Base-by-base conservation (phyloP, 1,140 invertebrate species). In the Battus philenor region DNA sequence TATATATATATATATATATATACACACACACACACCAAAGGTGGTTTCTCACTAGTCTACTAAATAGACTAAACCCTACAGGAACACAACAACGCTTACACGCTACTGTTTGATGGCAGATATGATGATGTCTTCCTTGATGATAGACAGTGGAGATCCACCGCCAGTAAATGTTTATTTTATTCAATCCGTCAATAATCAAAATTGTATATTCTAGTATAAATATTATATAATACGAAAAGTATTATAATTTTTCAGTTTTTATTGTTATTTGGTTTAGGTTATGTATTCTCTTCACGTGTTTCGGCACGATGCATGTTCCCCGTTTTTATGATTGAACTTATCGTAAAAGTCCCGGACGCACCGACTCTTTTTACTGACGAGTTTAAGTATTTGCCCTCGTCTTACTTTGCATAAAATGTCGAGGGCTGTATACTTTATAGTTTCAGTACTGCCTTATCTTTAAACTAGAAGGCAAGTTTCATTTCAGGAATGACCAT, bases 301-400 rank as follows among this genome's bases (percentile, higher is more conserved):
- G 2, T 15, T 36, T 11, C 11, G 36, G 7, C 9, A 13, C 26
- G 36, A 27, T 39, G 11, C 26, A 12, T 39, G 22, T 26, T 38
- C 22, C 9, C 7, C 18, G 36, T 6, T 39, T 39, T 39, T 39
- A 39, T 26, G 36, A 39, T 39, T 24, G 18, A n/a, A 15, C 20
- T 39, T 39, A 39, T 27, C 36, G 36, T 39, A 39, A 39, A 39
- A 39, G 16, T 27, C 7, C 24, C 24, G 24, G 5, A 8, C 24
- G 4, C 7, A 3, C 24, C 7, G 20, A 22, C 24, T 27, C 30
- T 13, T 12, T n/a, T n/a, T n/a, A n/a, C 12, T 11, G 22, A 26
- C 22, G 22, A 39, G 3, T 8, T 26, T 39, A 13, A 27, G 36
- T 11, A 24, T 12, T 13, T 24, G 18, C 6, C 22, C 18, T 26